Base-by-base conservation (phyloP, 2,797 vertebrate genomes). In the Takifugu rubripes region DNA sequence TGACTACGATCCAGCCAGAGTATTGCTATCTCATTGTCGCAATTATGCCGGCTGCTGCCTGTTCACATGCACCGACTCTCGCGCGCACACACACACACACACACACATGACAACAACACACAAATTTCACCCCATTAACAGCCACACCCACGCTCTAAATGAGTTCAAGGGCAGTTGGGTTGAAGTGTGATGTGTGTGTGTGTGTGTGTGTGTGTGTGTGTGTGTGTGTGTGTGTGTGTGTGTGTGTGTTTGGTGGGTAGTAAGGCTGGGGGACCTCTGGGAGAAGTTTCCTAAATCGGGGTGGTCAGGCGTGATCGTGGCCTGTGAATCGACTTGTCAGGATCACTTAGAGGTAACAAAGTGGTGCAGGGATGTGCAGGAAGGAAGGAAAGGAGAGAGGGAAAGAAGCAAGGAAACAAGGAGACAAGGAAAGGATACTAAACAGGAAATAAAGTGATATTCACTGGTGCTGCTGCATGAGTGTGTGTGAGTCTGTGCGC, bases 271-370 rank as follows among this genome's bases (percentile, higher is more conserved):
- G 76, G 49, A 75, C 61, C 68, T 66, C 8, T 46, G 51, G 78
- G 79, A 79, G 71, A 75, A 84, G 79, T 81, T 73, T 68, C 74
- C 69, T 74, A 78, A 82, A 81, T 82, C 4, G 42, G 66, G 53
- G 77, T 61, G 54, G 73, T 79, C 77, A 83, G 72, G 84, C 86
- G 70, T 86, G 82, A 76, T 83, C 40, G 52, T 85, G 84, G 75
- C 86, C 85, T 88, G 91, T 79, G 87, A 93, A 92, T 91, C 66
- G 17, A 72, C 83, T 66, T 87, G 83, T 85, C 88, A 92, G 89
- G 77, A 91, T 88, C 88, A 81, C 82, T 88, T 91, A 92, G 87
- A 79, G 83, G 87, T 88, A 92, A 93, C 90, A 91, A 91, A 90
- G 83, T 84, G 78, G 43, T 12, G 56, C 65, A 64, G 9, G 26